Evolutionary conservation across 2,113 vertebrate genomes (phyloP), one percentile per base, ranked within the genome.

Genomic region (Procapra przewalskii): DNA sequence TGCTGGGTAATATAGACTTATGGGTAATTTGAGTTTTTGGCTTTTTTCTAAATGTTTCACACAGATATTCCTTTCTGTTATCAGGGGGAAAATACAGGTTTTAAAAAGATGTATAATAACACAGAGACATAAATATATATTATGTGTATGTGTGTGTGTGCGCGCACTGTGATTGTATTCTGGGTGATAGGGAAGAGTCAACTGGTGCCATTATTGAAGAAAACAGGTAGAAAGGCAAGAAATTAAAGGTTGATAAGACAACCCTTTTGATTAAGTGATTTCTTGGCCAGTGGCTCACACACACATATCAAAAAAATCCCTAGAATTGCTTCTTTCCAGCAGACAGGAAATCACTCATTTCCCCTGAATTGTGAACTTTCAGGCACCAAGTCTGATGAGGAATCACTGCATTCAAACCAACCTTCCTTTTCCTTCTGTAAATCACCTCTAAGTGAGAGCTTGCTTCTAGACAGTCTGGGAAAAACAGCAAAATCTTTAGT

Each of bases 261-360:
- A 33, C 8, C 36, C 29, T 60, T 64, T 59, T 5, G 82, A 80
- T 79, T 43, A 85, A 71, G 59, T 52, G 57, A 82, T 55, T 64
- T 88, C 87, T 85, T 85, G 40, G 16, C 80, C 36, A 95, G 52
- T 11, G 88, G 64, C 45, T 43, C 81, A 21, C 25, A 83, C n/a
- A 43, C 52, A 82, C 80, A 67, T 50, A 79, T 50, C 31, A 79
- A 84, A 75, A 82, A 82, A 45, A 33, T 81, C 36, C 15, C 71
- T 82, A 86, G 64, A 91, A 71, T 0, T 86, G 79, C 90, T 96
- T 81, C 84, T 94, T 94, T 92, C 91, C 75, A 95, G 67, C 52
- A 92, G 94, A 59, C 71, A 96, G 80, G 82, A 96, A 96, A 54
- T 48, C 43, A 86, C 67, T 92, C 77, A 85, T 77, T 97, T 88